These are phyloP conservation scores for Schrankia costaestrigalis DNA, from an alignment of 2,888 invertebrate genomes.

Conservation along the genomic window DNA sequence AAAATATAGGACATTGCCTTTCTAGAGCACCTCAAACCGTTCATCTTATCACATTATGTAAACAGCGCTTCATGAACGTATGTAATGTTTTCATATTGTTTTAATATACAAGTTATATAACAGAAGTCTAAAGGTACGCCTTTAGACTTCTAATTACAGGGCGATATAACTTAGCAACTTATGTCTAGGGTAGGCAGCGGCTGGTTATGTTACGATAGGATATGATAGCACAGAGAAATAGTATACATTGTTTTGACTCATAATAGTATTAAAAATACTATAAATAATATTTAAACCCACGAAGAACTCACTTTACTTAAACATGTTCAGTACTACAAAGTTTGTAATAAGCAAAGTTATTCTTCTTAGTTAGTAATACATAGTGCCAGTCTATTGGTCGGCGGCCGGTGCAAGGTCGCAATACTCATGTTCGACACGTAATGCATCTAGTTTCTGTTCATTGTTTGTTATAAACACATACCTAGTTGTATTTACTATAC, in stretches of 20 bases:
- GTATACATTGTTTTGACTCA: too few species aligned
- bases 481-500: too few species aligned
- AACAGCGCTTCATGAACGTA: conserved; percentile 17
- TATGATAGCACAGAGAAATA: too few species aligned
- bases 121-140: too few species aligned
- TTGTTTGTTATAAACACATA: conserved; percentile 12
- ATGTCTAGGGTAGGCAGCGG: too few species aligned
- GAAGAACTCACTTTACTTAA: neutral
- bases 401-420: conserved; percentile 22
- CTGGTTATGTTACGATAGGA: too few species aligned
- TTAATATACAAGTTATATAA: conserved; percentile 1
- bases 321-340: too few species aligned
- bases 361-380: conserved; percentile 6
- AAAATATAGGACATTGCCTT: conserved; percentile 28
- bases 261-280: neutral
- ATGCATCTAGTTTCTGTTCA: conserved; percentile 15
- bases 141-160: too few species aligned
- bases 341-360: too few species aligned
- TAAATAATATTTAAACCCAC: neutral
- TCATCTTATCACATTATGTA: conserved; percentile 18
- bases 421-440: conserved; percentile 20
- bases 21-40: conserved; percentile 11
- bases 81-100: conserved; percentile 12
- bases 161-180: too few species aligned
- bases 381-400: conserved; percentile 8